A percentile compares a stretch with the other conserved stretches of the same genome.
Conservation (phyloP, 2,888 invertebrate species). For the Lasioglossum calceatum region DNA sequence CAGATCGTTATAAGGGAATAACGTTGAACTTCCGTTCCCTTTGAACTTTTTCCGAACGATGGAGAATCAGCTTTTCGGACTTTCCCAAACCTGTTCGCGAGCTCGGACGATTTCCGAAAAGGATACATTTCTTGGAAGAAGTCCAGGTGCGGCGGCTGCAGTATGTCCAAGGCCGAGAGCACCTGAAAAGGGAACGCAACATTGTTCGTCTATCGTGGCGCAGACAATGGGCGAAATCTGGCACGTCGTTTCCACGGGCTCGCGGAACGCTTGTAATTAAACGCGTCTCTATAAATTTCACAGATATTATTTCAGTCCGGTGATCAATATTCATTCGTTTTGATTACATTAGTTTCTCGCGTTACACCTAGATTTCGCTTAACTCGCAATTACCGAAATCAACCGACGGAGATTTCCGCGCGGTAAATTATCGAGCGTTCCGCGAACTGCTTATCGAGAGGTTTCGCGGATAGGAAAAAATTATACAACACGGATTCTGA, state of each 20-base stretch:
- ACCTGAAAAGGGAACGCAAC: conserved; percentile 89
- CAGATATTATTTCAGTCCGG: not conserved
- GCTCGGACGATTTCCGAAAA: conserved; percentile 84
- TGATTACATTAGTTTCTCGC: conserved; percentile 18
- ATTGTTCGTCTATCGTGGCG: not conserved
- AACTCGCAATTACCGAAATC: not conserved
- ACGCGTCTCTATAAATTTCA: not conserved
- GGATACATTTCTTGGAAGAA: conserved; percentile 99
- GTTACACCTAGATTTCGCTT: not conserved
- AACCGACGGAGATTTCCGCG: not conserved
- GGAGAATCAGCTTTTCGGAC: conserved; percentile 41
- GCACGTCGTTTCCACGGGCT: not conserved
- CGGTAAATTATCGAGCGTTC: not conserved
- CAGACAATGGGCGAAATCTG: not conserved
- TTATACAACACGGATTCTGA: not conserved
- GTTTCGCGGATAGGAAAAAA: not conserved
- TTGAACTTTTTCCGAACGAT: not conserved
- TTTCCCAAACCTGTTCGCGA: conserved; percentile 25
- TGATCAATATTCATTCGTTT: not conserved
- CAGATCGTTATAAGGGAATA: not conserved
- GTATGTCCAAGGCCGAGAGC: conserved; percentile 98
- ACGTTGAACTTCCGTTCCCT: not conserved
- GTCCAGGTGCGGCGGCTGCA: conserved; percentile 99
- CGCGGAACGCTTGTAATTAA: not conserved
- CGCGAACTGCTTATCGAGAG: not conserved